These are phyloP conservation scores for Sylvilagus floridanus DNA, from an alignment of 2,797 vertebrate genomes.

Conservation along the genomic window DNA sequence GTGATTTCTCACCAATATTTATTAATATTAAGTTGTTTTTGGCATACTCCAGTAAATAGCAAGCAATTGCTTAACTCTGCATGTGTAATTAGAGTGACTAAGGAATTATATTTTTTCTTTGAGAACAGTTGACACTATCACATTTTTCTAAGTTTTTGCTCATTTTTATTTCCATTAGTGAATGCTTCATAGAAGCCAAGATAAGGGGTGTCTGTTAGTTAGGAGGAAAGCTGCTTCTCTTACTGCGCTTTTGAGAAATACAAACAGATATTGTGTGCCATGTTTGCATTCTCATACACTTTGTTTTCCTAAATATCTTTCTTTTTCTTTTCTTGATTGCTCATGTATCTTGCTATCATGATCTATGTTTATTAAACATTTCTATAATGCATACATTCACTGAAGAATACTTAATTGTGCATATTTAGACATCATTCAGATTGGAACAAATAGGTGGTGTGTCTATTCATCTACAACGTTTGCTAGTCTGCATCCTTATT, in stretches of 20 bases:
- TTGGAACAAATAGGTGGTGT: background rate
- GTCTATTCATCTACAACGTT: background rate
- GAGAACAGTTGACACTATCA: conserved; percentile 72
- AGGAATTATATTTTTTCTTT: conserved; percentile 80
- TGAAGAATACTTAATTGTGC: background rate
- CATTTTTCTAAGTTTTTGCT: conserved; percentile 79
- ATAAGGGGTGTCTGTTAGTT: conserved; percentile 57
- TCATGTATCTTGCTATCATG: background rate
- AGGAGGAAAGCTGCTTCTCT: conserved; percentile 42
- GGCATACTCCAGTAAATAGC: conserved; percentile 83
- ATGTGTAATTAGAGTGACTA: conserved; percentile 86
- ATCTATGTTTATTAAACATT: conserved; percentile 54
- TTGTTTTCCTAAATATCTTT: conserved; percentile 27
- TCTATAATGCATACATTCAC: background rate
- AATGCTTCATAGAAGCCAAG: conserved; percentile 67
- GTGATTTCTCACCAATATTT: conserved; percentile 86
- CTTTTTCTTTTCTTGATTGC: conserved; percentile 38
- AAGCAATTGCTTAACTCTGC: conserved; percentile 83
- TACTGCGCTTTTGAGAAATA: conserved; percentile 63
- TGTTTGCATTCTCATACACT: conserved; percentile 36
- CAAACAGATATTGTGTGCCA: conserved; percentile 17
- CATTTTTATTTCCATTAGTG: conserved; percentile 78
- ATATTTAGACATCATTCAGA: conserved; percentile 19
- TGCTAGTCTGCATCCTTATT: background rate
- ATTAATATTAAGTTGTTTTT: conserved; percentile 86